Evolutionary conservation across 2,113 vertebrate species (phyloP), one percentile per base, ranked within the genome.

Genomic region (Periophthalmus modestus): DNA sequence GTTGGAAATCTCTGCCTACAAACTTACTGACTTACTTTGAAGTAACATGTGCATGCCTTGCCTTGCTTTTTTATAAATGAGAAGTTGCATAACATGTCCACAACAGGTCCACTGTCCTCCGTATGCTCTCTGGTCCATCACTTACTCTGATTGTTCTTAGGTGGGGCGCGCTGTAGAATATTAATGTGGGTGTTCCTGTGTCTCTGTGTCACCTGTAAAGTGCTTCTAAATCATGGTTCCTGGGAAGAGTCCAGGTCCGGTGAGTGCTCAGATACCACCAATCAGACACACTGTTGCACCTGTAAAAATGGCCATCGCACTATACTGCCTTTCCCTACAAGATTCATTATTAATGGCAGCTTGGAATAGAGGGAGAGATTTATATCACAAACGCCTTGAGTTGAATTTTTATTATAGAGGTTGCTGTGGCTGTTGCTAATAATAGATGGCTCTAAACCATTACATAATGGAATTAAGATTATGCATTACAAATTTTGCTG

Each of bases 71-170:
- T 39, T 39, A 39, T n/a, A 65, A 39, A 9, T 39, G 19, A 65
- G 19, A 39, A 39, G 5, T 43, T 39, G 48, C 65, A 63, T 36
- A 48, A 34, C 15, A 34, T 19, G 15, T 34, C 6, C 14, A 11
- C 19, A 68, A 50, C 54, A 59, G 16, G 55, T 73, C 61, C 24
- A 72, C 80, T 62, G 55, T 69, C 68, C 13, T 34, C 58, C 34
- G 15, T 6, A 13, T 24, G 14, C 54, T 68, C 71, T 33, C 62
- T 43, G 16, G 62, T 14, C 18, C 62, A 79, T 85, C 80, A 80
- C 74, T 85, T 88, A 86, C 81, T 92, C 75, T 76, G 79, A 88
- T 88, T 80, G 77, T 88, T 75, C 78, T 68, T 71, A 74, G 77
- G 72, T 39, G 0, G 19, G 65, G 39, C 19, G 1, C 69, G 75